Conservation (phyloP, 2,113 vertebrate species). For the Corythoichthys haematopterus region DNA sequence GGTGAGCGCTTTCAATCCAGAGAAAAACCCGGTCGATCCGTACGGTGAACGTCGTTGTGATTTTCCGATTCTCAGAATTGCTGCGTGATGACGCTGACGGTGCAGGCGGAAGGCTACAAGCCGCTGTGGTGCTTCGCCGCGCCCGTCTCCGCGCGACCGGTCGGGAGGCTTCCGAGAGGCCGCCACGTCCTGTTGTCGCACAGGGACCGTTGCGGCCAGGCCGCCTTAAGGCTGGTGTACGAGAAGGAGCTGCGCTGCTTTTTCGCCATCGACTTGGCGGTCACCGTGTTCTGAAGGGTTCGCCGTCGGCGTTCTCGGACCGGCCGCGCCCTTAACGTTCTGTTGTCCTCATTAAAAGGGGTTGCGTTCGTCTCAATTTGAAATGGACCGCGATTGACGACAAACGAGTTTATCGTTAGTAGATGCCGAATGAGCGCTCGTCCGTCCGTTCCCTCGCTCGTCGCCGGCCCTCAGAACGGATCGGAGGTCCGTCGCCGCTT, state of each 20-base stretch:
- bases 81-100: slow-evolving; percentile 52
- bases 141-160: neutral
- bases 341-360: too few relatives aligned
- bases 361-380: too few relatives aligned
- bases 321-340: too few relatives aligned
- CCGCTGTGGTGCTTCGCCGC: slow-evolving; percentile 55
- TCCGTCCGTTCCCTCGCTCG: too few relatives aligned
- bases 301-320: too few relatives aligned
- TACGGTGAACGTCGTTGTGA: too few relatives aligned
- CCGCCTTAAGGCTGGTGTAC: slow-evolving; percentile 49
- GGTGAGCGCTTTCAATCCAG: slow-evolving; percentile 22
- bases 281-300: slow-evolving; percentile 27
- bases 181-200: slow-evolving; percentile 32
- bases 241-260: slow-evolving; percentile 44
- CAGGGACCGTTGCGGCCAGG: slow-evolving; percentile 4
- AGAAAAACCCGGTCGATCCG: too few relatives aligned
- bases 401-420: too few relatives aligned
- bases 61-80: slow-evolving; percentile 38
- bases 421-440: too few relatives aligned
- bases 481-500: too few relatives aligned
- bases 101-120: slow-evolving; percentile 42
- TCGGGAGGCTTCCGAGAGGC: neutral
- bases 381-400: too few relatives aligned
- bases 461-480: too few relatives aligned
- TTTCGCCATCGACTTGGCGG: slow-evolving; percentile 34